A percentile compares a stretch with the other conserved stretches of the same genome.
These are phyloP conservation scores for Poeciliopsis paucimaculata DNA, from an alignment of 2,797 vertebrate genomes.

Conservation along the genomic window DNA sequence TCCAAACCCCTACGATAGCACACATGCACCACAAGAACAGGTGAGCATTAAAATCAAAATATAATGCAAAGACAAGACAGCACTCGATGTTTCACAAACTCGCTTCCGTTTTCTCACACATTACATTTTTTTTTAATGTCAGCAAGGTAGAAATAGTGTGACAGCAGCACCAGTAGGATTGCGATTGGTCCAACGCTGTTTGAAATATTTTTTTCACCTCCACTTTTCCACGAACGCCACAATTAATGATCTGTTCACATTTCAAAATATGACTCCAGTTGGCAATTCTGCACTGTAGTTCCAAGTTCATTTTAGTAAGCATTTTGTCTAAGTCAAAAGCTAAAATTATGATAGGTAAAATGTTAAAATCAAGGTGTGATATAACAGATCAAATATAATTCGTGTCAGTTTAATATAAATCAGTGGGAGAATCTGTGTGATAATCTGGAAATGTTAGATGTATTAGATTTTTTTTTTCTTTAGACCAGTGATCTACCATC, in stretches of 20 bases:
- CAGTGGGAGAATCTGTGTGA: neutral
- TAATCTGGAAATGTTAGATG: neutral
- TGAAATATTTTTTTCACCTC: neutral
- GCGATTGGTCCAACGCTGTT: neutral
- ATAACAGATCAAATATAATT: neutral
- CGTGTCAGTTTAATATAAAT: neutral
- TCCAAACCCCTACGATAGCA: neutral
- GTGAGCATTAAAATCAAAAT: neutral
- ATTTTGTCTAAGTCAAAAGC: neutral
- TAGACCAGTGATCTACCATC: neutral
- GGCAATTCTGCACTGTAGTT: too few species aligned
- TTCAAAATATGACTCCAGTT: neutral
- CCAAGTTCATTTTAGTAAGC: neutral
- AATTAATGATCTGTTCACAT: neutral
- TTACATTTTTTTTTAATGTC: neutral
- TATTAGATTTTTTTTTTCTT: neutral
- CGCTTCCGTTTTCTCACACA: neutral
- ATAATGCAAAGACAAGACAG: neutral
- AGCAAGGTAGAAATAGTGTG: neutral
- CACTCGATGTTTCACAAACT: neutral
- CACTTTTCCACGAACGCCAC: neutral
- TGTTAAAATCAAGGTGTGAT: neutral
- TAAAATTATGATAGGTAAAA: neutral
- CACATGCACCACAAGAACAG: neutral
- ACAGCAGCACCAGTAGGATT: neutral